These are phyloP conservation scores for Meloidogyne hapla DNA, from an alignment of 1,140 invertebrate species.

Conservation along the genomic window DNA sequence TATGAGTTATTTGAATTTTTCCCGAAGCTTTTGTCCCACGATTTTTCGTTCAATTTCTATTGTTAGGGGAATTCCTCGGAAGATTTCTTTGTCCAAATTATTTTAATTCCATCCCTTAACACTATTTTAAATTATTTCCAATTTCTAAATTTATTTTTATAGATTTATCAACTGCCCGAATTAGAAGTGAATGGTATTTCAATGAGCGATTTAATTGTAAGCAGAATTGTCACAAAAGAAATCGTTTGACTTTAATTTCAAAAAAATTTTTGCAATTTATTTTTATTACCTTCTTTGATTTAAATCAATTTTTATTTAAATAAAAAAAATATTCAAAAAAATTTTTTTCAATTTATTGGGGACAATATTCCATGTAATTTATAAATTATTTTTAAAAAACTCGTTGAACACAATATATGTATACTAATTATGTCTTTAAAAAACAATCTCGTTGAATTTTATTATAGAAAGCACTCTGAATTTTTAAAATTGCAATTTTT, in stretches of 20 bases:
- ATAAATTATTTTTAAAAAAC: neutral
- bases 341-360: no score
- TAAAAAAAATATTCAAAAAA: neutral
- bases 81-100: no score
- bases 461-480: neutral
- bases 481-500: neutral
- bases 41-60: no score
- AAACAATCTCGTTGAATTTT: neutral
- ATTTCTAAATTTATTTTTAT: neutral
- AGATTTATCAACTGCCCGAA: conserved; percentile 22
- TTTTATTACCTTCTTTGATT: no score
- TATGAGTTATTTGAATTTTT: no score
- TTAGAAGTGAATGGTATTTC: neutral
- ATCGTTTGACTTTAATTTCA: conserved; percentile 7
- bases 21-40: no score
- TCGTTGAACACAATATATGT: neutral
- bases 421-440: neutral
- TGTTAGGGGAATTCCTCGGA: no score
- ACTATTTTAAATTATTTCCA: neutral
- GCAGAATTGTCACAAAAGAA: conserved; percentile 23
- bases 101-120: no score
- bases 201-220: conserved; percentile 18
- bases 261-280: conserved; percentile 1
- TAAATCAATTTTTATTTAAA: no score
- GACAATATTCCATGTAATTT: neutral